phyloP scores from a whole-genome alignment of 2,113 vertebrate species.

The Siniperca chuatsi region DNA sequence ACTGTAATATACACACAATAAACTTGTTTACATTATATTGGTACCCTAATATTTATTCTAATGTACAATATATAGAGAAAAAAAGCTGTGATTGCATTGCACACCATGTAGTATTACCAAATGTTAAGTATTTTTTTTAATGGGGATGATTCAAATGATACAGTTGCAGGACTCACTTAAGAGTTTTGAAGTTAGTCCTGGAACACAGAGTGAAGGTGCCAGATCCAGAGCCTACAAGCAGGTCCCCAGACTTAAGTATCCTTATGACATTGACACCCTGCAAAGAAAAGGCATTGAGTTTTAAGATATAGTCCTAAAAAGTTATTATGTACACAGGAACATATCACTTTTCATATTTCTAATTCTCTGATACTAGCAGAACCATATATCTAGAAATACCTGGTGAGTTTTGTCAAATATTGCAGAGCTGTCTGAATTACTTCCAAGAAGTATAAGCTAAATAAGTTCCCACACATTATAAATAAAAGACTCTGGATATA shows the following conservation, averaged over 20 bases:
- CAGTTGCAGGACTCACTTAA: slow-evolving; percentile 84
- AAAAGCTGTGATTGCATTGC: background rate
- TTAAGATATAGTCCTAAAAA: background rate
- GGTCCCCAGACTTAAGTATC: slow-evolving; percentile 84
- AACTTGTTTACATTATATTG: background rate
- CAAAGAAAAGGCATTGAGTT: slow-evolving; percentile 29
- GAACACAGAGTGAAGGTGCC: slow-evolving; percentile 88
- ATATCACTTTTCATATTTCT: background rate
- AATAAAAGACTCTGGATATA: background rate
- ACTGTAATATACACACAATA: background rate
- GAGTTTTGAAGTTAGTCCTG: slow-evolving; percentile 85
- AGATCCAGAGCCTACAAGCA: slow-evolving; percentile 90
- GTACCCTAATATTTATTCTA: background rate
- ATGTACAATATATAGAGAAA: background rate
- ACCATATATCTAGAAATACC: background rate
- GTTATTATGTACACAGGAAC: background rate
- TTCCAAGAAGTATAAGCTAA: background rate
- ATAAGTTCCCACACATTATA: background rate
- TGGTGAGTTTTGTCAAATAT: background rate
- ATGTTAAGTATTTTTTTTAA: background rate
- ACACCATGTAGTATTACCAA: background rate
- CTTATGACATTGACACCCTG: slow-evolving; percentile 89
- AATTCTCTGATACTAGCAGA: background rate
- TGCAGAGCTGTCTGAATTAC: background rate
- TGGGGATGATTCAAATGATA: background rate